Evolutionary conservation across 2,113 vertebrate species (phyloP).

Genomic region (Saccopteryx leptura): DNA sequence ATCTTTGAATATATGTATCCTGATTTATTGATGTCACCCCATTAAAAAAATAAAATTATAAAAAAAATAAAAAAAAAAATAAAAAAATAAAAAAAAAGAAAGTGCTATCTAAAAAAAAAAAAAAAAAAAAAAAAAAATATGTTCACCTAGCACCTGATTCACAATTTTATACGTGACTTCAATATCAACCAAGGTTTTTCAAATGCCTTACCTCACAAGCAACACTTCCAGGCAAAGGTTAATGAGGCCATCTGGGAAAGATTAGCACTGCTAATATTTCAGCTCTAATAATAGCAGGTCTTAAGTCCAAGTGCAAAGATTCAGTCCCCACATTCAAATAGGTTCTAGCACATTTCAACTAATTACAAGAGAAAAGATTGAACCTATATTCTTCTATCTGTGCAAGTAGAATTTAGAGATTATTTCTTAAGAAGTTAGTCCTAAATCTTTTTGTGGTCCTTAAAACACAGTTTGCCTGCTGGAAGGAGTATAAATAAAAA

Average conservation of each 20-base stretch:
- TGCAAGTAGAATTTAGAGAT: slow-evolving; percentile 25
- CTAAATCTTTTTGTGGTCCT: background rate
- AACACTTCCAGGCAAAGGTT: background rate
- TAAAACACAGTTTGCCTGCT: slow-evolving; percentile 10
- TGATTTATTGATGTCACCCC: too few species aligned
- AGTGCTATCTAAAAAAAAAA: too few species aligned
- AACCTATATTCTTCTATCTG: background rate
- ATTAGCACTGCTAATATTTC: background rate
- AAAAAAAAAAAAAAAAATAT: slow-evolving; percentile 25
- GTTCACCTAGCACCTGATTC: background rate
- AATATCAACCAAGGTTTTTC: background rate
- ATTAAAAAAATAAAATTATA: too few species aligned
- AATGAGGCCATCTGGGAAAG: background rate
- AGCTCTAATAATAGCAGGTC: background rate
- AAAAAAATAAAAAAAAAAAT: too few species aligned
- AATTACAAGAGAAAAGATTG: slow-evolving; percentile 15
- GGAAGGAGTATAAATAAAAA: slow-evolving; percentile 26
- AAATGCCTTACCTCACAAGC: background rate
- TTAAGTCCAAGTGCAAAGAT: background rate
- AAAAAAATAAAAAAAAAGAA: too few species aligned
- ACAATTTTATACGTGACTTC: background rate
- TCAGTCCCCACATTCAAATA: background rate
- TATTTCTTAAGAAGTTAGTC: slow-evolving; percentile 50
- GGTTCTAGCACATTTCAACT: background rate
- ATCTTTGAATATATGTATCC: too few species aligned